Evolutionary conservation across 2,113 vertebrate genomes (phyloP), one percentile per base, ranked within the genome.

Genomic region (Colinus virginianus): DNA sequence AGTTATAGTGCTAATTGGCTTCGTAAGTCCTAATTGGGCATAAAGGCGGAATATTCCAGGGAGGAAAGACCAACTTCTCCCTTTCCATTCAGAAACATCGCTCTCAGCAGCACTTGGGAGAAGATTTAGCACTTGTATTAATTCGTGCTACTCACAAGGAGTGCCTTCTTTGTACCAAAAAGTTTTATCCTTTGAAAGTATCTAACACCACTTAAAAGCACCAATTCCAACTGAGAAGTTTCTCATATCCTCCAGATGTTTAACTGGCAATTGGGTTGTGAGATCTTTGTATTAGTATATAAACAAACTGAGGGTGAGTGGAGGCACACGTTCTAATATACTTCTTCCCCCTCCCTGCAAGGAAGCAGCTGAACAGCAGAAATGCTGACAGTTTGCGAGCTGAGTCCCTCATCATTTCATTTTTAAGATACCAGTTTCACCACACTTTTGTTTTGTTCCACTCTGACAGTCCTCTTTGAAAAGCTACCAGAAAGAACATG

Each of bases 1-100:
- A 53, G 63, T 21, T 63, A 61, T 59, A 87, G 64, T 63, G n/a
- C 59, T 81, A 78, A 93, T 91, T 94, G 92, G 71, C 88, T 84
- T 82, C 25, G 7, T 5, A 56, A 76, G 40, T 43, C 70, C 75
- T 82, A 90, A 85, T 11, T 82, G 85, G 75, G 56, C 42, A n/a
- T 56, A 72, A 59, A 68, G 43, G 20, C 20, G 5, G 81, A 76
- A 56, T 32, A 89, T 56, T 81, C 78, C 81, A 82, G 58, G 40
- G 58, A 84, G 84, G 53, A 61, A 93, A 72, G 68, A 76, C 38
- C 81, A 75, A 16, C 48, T 53, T 84, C 40, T 55, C 42, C 51
- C 45, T 25, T 28, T 67, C 77, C 64, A 32, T 59, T 62, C 76
- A 56, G 55, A 46, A 79, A 51, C 55, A 28, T 55, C 42, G 48